A percentile compares a stretch with the other conserved stretches of the same genome.
These are phyloP conservation scores for Leptopilina boulardi DNA, from an alignment of 1,140 invertebrate species.

Conservation along the genomic window DNA sequence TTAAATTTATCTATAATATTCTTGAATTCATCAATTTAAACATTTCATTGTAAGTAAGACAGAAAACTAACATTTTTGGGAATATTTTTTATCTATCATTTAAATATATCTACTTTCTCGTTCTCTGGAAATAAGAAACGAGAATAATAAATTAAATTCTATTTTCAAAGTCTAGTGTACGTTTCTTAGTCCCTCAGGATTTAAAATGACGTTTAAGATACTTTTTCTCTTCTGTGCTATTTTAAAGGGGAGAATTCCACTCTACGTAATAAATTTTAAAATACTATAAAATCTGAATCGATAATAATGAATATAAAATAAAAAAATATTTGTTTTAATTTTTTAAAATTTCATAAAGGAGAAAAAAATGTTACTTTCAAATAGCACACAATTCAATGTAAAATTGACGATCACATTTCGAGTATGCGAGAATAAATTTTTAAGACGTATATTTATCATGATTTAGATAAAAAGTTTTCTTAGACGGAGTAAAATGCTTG, in stretches of 20 bases:
- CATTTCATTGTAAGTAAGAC: neutral
- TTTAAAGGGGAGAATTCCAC: neutral
- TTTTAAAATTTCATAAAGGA: too few relatives aligned
- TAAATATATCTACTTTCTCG: neutral
- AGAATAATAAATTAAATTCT: conserved; percentile 9
- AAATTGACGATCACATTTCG: neutral
- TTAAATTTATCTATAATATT: too few relatives aligned
- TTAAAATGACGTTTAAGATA: neutral
- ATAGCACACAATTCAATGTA: too few relatives aligned
- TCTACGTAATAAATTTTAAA: neutral
- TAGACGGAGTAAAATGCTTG: neutral
- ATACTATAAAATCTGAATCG: neutral
- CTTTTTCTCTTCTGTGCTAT: neutral
- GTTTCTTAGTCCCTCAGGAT: neutral
- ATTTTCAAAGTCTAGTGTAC: neutral
- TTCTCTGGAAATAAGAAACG: neutral
- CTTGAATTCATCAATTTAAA: neutral
- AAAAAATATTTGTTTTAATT: too few relatives aligned
- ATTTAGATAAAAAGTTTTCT: neutral
- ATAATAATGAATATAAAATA: neutral
- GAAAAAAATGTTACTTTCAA: too few relatives aligned
- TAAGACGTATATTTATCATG: neutral
- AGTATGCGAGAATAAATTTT: too few relatives aligned
- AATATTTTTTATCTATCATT: neutral
- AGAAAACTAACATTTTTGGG: neutral